Evolutionary conservation across 2,113 vertebrate species (phyloP), one percentile per base, ranked within the genome.

Genomic region (Hippocampus zosterae): DNA sequence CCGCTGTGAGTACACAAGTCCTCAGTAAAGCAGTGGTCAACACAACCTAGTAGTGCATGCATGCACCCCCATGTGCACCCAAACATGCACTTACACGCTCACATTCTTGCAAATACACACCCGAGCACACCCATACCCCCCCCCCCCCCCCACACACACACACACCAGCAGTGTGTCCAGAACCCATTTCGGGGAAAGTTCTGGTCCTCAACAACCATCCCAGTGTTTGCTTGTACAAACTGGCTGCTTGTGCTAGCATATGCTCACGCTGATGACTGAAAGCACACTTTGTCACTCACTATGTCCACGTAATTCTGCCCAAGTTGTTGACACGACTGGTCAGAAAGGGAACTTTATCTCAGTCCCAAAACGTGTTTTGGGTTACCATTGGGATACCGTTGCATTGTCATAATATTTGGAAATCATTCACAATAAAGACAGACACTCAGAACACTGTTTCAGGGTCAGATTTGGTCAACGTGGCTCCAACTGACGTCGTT

Each of bases 211-310:
- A 89, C 89, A 91, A 82, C 77, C 80, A 76, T 79, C 67, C 37
- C 71, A 68, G 76, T 90, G 88, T 90, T 88, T 87, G 77, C 74
- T 85, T 74, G 69, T 84, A 75, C 80, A 89, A 81, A 89, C 79
- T 79, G 70, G 52, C 19, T 44, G 76, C 74, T 87, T 92, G 88
- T 78, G 83, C 77, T 80, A 85, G 79, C 13, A 29, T 29, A 60
- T 5, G 67, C 72, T 74, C 70, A 42, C 33, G 10, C 72, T 27
- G 74, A 70, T 76, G 68, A 71, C 85, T 90, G 76, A 89, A 89
- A 86, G 84, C 81, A 42, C 65, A 70, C 81, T 80, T 82, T 88
- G 85, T 88, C 70, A 65, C 74, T 77, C 64, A n/a, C 57, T 55
- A 64, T 79, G 71, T 84, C 74, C 53, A 65, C 77, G 77, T 78